Conservation (phyloP, 2,797 vertebrate species). For the Syngnathus rostellatus region DNA sequence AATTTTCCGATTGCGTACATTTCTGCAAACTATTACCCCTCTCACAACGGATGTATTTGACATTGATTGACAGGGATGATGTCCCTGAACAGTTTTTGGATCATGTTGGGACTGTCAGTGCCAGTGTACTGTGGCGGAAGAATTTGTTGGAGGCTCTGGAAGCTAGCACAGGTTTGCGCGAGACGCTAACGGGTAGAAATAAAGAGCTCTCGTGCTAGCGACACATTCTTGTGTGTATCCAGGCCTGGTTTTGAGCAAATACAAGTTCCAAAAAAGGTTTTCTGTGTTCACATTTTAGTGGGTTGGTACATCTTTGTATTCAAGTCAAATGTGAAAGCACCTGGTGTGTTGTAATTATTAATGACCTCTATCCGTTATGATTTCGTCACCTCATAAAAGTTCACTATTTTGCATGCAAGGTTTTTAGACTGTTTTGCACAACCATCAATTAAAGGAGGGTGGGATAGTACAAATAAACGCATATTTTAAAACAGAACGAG, state of each 20-base stretch:
- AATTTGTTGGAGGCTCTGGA: constrained; percentile 26
- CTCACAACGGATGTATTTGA: constrained; percentile 27
- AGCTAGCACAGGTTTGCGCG: constrained; percentile 11
- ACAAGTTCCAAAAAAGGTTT: constrained; percentile 38
- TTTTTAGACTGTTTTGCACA: background rate
- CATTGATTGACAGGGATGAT: constrained; percentile 50
- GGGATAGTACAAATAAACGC: background rate
- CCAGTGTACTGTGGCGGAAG: constrained; percentile 29
- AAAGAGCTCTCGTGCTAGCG: constrained; percentile 27
- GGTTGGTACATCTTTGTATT: constrained; percentile 17
- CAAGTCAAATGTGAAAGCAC: constrained; percentile 21
- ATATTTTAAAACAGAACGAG: background rate
- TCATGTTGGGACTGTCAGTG: constrained; percentile 48
- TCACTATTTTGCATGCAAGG: background rate
- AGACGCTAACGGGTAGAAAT: constrained; percentile 8
- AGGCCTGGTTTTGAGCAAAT: constrained; percentile 23
- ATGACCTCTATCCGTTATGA: constrained; percentile 30
- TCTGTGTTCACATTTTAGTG: constrained; percentile 43
- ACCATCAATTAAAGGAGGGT: background rate
- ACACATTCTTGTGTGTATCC: constrained; percentile 44
- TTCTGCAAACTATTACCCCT: background rate
- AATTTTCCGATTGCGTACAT: constrained; percentile 5
- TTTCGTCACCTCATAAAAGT: constrained; percentile 21
- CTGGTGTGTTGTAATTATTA: constrained; percentile 38
- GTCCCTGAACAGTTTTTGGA: constrained; percentile 48